Evolutionary conservation across 2,113 vertebrate genomes (phyloP).

Genomic region (Mirza zaza): DNA sequence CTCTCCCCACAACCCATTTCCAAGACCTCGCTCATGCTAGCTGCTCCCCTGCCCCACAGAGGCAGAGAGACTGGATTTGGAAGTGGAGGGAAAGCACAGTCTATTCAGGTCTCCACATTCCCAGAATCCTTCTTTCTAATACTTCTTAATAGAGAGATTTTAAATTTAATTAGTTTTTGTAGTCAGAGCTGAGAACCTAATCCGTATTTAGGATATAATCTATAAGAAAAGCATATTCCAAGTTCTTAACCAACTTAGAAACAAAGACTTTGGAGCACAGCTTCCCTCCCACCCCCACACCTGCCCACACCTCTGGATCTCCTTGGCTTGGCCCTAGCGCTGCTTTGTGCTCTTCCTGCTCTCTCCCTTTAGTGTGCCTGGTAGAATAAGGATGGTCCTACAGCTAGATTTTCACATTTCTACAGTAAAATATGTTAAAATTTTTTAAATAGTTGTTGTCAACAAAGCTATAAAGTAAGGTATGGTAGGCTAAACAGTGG

Average conservation of each 20-base stretch:
- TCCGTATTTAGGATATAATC: not conserved
- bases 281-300: too few relatives aligned
- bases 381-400: not conserved
- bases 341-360: not conserved
- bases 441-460: not conserved
- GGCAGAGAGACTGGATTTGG: too few relatives aligned
- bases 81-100: not conserved
- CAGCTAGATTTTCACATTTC: not conserved
- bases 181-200: not conserved
- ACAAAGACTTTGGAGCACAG: not conserved
- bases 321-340: not conserved
- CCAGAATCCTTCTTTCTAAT: not conserved
- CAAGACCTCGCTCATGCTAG: not conserved
- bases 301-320: not conserved
- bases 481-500: not conserved
- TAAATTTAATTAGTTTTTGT: not conserved
- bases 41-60: not conserved
- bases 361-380: not conserved
- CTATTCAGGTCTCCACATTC: not conserved
- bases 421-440: not conserved
- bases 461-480: not conserved
- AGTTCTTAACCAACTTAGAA: not conserved
- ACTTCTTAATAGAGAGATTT: not conserved
- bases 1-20: not conserved
- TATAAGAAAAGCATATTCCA: not conserved